Percentiles rank a stretch among this genome's conserved stretches.
Evolutionary conservation across 2,113 vertebrate genomes (phyloP).

Genomic region (Strix aluco): DNA sequence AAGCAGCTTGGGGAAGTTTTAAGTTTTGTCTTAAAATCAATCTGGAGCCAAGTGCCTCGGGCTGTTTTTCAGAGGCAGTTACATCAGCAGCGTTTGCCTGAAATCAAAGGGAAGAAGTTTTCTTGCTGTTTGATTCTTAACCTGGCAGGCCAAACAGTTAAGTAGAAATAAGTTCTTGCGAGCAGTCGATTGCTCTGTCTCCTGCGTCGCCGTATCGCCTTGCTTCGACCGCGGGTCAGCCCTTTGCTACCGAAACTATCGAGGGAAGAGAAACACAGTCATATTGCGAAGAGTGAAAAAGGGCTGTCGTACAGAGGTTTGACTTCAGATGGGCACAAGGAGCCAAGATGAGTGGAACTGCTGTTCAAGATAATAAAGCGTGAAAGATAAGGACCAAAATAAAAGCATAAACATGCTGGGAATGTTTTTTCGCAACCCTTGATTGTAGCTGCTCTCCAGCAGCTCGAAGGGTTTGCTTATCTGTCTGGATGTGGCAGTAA

Average conservation of each 20-base stretch:
- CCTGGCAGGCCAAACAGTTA: background rate
- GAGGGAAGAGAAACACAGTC: background rate
- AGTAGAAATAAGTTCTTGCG: fast-evolving
- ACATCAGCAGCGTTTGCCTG: fast-evolving
- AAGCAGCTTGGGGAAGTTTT: background rate
- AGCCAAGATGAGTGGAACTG: background rate
- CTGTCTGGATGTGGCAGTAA: background rate
- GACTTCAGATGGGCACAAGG: background rate
- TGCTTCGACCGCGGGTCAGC: fast-evolving
- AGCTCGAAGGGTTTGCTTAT: background rate
- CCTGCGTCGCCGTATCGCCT: fast-evolving
- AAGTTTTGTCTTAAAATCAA: too few species aligned
- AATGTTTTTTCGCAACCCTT: background rate
- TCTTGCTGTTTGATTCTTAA: background rate
- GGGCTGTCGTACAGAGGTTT: background rate
- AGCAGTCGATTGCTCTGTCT: background rate
- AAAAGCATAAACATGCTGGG: background rate
- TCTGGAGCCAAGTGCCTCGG: too few species aligned
- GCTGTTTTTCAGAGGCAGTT: fast-evolving
- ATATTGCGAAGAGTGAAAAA: background rate
- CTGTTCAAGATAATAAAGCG: fast-evolving
- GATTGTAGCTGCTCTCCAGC: background rate
- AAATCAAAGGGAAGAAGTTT: background rate
- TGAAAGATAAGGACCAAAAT: background rate
- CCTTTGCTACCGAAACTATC: fast-evolving